Evolutionary conservation across 2,113 vertebrate species (phyloP).

Genomic region (Candoia aspera): DNA sequence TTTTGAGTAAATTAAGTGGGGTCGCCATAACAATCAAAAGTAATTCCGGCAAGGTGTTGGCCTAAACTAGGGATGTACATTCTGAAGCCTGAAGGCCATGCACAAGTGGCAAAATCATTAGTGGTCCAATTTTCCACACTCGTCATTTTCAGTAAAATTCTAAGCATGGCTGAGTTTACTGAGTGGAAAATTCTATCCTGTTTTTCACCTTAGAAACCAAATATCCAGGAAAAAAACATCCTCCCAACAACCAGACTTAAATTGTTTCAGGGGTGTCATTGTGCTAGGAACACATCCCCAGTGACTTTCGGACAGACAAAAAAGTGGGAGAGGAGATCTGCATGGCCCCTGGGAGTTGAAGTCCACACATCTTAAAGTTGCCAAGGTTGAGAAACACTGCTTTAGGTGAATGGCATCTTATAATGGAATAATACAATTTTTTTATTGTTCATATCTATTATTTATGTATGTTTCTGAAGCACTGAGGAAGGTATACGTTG

Average conservation of each 20-base stretch:
- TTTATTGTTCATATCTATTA: too few relatives aligned
- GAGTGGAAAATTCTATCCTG: not conserved
- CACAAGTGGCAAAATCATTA: not conserved
- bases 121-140: not conserved
- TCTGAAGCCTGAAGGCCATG: not conserved
- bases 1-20: not conserved
- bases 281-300: not conserved
- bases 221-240: not conserved
- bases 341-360: too few relatives aligned
- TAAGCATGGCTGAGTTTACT: not conserved
- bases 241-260: not conserved
- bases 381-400: too few relatives aligned
- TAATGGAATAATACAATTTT: too few relatives aligned
- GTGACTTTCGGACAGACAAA: not conserved
- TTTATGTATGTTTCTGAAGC: too few relatives aligned
- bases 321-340: not conserved
- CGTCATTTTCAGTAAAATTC: not conserved
- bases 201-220: not conserved
- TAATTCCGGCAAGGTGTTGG: not conserved
- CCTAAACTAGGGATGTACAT: not conserved
- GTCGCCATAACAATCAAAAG: not conserved
- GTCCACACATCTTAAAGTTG: too few relatives aligned
- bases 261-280: not conserved
- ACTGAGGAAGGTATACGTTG: too few relatives aligned
- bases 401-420: too few relatives aligned